phyloP scores from a whole-genome alignment of 2,113 vertebrate species.

The Bucco capensis region DNA sequence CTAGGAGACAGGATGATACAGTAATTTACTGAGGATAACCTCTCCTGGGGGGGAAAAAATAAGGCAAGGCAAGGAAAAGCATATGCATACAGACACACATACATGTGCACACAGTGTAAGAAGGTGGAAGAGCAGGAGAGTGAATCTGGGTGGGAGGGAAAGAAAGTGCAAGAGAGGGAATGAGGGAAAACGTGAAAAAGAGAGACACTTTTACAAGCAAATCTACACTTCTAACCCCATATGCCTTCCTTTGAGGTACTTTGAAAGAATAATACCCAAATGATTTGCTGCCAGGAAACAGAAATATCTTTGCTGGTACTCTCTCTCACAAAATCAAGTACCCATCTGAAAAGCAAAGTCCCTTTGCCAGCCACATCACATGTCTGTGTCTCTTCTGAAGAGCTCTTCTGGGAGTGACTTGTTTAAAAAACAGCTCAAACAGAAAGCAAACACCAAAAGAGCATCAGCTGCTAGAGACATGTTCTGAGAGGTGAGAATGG shows the following conservation, averaged over 20 bases:
- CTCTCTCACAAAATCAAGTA: neutral
- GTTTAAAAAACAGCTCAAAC: neutral
- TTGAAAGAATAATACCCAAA: neutral
- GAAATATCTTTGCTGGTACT: neutral
- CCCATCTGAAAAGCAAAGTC: neutral
- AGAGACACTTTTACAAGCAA: neutral
- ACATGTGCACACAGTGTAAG: neutral
- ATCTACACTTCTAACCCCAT: neutral
- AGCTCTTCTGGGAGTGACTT: neutral
- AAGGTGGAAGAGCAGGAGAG: neutral
- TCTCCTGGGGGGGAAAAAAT: neutral
- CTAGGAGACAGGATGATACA: slow-evolving; percentile 15
- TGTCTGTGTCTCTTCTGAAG: neutral
- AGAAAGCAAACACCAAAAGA: neutral
- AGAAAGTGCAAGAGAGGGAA: neutral
- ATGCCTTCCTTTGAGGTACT: neutral
- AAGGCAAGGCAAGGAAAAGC: neutral
- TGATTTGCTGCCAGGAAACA: neutral
- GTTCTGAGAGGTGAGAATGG: neutral
- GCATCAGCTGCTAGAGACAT: neutral
- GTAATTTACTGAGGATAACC: slow-evolving; percentile 4
- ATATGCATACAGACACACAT: neutral
- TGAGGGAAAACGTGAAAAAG: neutral
- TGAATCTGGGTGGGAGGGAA: neutral
- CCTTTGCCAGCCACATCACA: neutral